Conservation (phyloP, 1,140 invertebrate species). For the Brachionus sp. region DNA sequence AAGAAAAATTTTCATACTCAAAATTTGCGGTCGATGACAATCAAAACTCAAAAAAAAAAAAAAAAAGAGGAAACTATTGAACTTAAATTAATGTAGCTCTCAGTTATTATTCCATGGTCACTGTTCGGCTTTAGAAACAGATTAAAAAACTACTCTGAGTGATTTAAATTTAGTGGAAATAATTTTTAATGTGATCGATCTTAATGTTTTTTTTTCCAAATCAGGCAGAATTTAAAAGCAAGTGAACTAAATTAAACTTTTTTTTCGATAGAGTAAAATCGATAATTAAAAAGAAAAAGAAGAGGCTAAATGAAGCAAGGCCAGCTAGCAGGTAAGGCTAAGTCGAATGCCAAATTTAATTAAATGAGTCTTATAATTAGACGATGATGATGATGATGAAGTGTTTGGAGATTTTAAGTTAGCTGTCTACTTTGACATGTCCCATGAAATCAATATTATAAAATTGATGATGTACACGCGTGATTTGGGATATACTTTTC, state of each 20-base stretch:
- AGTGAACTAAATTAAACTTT: neutral
- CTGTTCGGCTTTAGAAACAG: neutral
- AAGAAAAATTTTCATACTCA: neutral
- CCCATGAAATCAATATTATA: constrained; percentile 9
- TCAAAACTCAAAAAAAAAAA: neutral
- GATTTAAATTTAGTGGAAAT: constrained; percentile 32
- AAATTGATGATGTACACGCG: constrained; percentile 1
- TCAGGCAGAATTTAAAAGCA: neutral
- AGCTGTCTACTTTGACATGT: neutral
- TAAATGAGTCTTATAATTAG: neutral
- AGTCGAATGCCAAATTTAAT: neutral
- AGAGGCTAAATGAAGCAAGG: neutral
- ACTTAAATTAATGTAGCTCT: neutral
- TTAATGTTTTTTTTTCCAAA: constrained; percentile 2
- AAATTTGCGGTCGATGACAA: neutral
- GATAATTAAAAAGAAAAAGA: neutral
- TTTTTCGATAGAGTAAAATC: neutral
- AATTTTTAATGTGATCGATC: neutral
- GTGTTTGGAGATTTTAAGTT: neutral
- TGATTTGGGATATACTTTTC: neutral
- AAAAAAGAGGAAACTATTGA: neutral
- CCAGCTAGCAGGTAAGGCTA: neutral
- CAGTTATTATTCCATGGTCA: constrained; percentile 12
- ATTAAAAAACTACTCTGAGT: constrained; percentile 5
- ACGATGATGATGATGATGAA: neutral